Percentiles rank a stretch among this genome's conserved stretches.
Evolutionary conservation across 1,140 invertebrate genomes (phyloP).

Genomic region (Hydropsyche tenuis): DNA sequence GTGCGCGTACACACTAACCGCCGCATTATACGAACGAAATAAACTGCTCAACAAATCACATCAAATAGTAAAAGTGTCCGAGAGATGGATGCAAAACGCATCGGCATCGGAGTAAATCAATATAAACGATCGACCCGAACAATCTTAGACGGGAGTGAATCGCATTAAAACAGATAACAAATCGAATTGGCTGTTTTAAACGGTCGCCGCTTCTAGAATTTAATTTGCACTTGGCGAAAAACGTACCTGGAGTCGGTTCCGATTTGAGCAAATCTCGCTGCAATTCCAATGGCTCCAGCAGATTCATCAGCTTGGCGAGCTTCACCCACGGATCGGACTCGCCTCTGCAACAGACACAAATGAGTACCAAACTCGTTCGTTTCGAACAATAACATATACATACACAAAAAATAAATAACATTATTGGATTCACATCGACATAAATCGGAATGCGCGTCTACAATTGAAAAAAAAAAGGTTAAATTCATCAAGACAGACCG

Average conservation of each 20-base stretch:
- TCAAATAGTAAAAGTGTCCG: constrained; percentile 9
- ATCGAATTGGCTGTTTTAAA: too few species aligned
- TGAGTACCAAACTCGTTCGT: too few species aligned
- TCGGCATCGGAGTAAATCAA: background rate
- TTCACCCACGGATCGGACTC: constrained; percentile 80
- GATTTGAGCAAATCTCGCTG: constrained; percentile 60
- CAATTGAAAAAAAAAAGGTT: background rate
- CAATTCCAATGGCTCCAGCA: constrained; percentile 71
- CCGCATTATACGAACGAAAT: background rate
- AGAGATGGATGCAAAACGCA: constrained; percentile 1
- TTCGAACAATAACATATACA: background rate
- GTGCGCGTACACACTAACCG: background rate
- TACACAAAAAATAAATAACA: background rate
- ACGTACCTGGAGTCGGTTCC: constrained; percentile 59
- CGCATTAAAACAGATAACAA: too few species aligned
- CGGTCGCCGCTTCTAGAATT: too few species aligned
- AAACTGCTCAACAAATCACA: constrained; percentile 15
- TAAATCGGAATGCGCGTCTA: too few species aligned
- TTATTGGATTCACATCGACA: too few species aligned
- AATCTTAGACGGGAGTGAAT: background rate
- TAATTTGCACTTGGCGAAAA: too few species aligned
- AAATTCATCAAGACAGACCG: too few species aligned
- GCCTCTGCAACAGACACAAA: constrained; percentile 63
- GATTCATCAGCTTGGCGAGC: constrained; percentile 77
- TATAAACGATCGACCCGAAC: background rate